A percentile compares a stretch with the other conserved stretches of the same genome.
These are phyloP conservation scores for Xylota sylvarum DNA, from an alignment of 2,888 invertebrate species.

Conservation along the genomic window DNA sequence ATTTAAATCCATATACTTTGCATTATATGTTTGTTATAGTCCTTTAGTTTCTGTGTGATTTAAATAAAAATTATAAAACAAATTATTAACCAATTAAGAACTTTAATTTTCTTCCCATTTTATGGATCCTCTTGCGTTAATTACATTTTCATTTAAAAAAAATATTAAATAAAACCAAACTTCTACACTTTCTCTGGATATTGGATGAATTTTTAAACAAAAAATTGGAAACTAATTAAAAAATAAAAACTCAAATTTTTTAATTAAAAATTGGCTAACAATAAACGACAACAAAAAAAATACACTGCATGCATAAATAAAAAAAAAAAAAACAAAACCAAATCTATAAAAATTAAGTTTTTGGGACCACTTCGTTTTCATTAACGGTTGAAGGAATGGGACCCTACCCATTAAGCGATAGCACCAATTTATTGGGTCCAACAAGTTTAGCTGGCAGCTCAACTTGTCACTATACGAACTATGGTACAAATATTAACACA, in stretches of 20 bases:
- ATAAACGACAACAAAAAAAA: slow-evolving; percentile 74
- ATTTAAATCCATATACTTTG: slow-evolving; percentile 31
- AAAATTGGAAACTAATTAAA: slow-evolving; percentile 37
- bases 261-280: slow-evolving; percentile 53
- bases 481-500: slow-evolving; percentile 85
- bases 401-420: slow-evolving; percentile 85
- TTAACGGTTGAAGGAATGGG: slow-evolving; percentile 86
- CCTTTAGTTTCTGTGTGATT: slow-evolving; percentile 68
- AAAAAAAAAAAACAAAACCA: slow-evolving; percentile 78
- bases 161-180: slow-evolving; percentile 71
- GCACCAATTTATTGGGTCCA: slow-evolving; percentile 85
- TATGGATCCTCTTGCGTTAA: slow-evolving; percentile 69
- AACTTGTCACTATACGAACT: slow-evolving; percentile 84
- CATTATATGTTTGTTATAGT: slow-evolving; percentile 51
- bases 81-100: slow-evolving; percentile 74
- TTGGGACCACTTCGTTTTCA: slow-evolving; percentile 85
- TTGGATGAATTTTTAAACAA: slow-evolving; percentile 70
- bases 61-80: slow-evolving; percentile 44
- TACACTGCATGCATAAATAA: slow-evolving; percentile 73
- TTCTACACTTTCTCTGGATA: slow-evolving; percentile 71
- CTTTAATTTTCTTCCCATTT: slow-evolving; percentile 72
- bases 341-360: slow-evolving; percentile 82
- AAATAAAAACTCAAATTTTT: slow-evolving; percentile 47
- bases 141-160: slow-evolving; percentile 74
- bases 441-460: slow-evolving; percentile 82